Evolutionary conservation across 2,797 vertebrate genomes (phyloP).

Genomic region (Iguana delicatissima): DNA sequence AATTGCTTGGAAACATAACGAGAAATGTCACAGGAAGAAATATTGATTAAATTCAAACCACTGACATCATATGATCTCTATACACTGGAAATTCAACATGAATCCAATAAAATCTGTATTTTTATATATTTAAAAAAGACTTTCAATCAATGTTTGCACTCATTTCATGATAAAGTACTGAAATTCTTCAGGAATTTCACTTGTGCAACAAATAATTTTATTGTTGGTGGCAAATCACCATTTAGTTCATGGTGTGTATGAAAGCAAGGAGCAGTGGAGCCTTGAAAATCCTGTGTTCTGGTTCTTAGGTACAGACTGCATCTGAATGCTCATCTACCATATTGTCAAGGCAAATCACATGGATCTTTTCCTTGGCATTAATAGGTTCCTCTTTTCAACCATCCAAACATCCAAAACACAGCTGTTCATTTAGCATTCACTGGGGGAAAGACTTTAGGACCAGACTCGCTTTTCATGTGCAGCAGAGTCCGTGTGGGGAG

Average conservation of each 20-base stretch:
- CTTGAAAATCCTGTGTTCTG: background rate
- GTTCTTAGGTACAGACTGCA: background rate
- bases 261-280: background rate
- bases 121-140: background rate
- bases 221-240: background rate
- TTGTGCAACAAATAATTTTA: background rate
- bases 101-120: background rate
- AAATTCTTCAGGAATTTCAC: background rate
- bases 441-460: background rate
- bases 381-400: background rate
- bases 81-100: background rate
- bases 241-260: background rate
- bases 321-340: background rate
- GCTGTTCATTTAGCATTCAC: too few relatives aligned
- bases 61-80: background rate
- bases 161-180: background rate
- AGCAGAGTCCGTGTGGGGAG: background rate
- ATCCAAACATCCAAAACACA: too few relatives aligned
- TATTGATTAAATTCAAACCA: background rate
- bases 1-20: background rate
- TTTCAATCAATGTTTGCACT: conserved; percentile 1
- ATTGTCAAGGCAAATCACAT: background rate
- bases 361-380: background rate
- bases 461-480: background rate
- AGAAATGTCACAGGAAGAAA: background rate